phyloP scores from a whole-genome alignment of 2,797 vertebrate genomes.

The Chiloscyllium punctatum region DNA sequence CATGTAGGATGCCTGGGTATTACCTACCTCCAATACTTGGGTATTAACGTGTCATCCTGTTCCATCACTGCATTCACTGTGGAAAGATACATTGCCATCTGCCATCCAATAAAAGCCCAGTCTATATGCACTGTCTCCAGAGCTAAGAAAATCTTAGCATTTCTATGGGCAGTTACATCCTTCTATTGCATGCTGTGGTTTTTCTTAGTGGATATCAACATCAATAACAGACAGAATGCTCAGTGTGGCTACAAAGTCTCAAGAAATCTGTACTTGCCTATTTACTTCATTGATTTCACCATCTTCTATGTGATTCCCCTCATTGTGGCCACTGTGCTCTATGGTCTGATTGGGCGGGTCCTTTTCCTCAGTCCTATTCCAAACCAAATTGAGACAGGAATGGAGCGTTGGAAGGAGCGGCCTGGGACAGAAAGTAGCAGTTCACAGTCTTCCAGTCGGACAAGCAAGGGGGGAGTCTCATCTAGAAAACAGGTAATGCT shows the following conservation, averaged over 20 bases:
- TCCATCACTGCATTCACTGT: constrained; percentile 73
- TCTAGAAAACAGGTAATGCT: constrained; percentile 70
- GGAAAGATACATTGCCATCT: constrained; percentile 75
- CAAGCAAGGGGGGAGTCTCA: constrained; percentile 55
- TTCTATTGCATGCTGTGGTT: constrained; percentile 74
- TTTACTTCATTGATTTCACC: constrained; percentile 74
- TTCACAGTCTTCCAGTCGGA: constrained; percentile 45
- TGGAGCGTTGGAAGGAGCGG: constrained; percentile 47
- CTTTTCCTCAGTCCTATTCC: constrained; percentile 63
- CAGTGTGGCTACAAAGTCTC: constrained; percentile 72
- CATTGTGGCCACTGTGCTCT: constrained; percentile 66
- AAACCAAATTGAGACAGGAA: constrained; percentile 48
- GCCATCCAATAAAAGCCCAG: constrained; percentile 69
- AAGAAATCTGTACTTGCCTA: constrained; percentile 70
- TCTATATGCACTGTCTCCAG: constrained; percentile 65
- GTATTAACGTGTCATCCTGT: constrained; percentile 74
- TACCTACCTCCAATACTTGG: constrained; percentile 75
- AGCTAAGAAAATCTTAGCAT: constrained; percentile 64
- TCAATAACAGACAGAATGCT: constrained; percentile 52
- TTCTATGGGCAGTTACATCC: constrained; percentile 65
- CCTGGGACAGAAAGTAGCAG: constrained; percentile 45
- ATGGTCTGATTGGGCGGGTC: constrained; percentile 65
- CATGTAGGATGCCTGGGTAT: constrained; percentile 65
- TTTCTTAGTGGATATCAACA: constrained; percentile 72
- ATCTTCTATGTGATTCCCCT: constrained; percentile 69